These are phyloP conservation scores for Bambusicola thoracicus DNA, from an alignment of 2,113 vertebrate species.

Conservation along the genomic window DNA sequence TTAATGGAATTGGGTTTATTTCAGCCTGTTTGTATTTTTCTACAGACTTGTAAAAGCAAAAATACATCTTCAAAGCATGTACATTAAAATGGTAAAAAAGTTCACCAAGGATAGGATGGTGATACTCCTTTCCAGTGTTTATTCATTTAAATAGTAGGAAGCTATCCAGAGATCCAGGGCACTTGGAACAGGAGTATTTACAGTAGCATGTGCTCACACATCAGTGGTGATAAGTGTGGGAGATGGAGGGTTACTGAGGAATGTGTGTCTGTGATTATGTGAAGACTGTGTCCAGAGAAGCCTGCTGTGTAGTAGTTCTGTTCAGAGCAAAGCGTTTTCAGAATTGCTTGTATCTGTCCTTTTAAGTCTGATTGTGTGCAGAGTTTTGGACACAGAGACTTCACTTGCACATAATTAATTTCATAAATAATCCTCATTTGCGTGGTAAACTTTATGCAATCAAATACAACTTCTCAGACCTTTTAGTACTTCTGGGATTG, in stretches of 20 bases:
- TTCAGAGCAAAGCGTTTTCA: not conserved
- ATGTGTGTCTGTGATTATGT: not conserved
- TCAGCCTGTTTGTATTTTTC: not conserved
- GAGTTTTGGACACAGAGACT: not conserved
- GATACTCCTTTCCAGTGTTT: not conserved
- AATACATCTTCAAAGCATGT: not conserved
- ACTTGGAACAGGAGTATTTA: not conserved
- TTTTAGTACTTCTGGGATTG: not conserved
- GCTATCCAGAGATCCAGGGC: not conserved
- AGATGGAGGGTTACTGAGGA: too few species aligned
- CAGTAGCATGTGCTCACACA: not conserved
- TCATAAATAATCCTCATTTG: not conserved
- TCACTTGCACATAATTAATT: not conserved
- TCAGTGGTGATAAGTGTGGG: not conserved
- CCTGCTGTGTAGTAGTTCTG: not conserved
- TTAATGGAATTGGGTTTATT: not conserved
- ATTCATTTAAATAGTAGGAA: not conserved
- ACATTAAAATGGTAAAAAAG: not conserved
- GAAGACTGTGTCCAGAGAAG: not conserved
- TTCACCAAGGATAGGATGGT: not conserved
- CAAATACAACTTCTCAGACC: not conserved
- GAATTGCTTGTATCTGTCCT: not conserved
- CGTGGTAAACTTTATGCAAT: not conserved
- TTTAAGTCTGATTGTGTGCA: not conserved
- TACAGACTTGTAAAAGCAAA: not conserved